Evolutionary conservation across 2,797 vertebrate species (phyloP), one percentile per base, ranked within the genome.

Genomic region (Cottoperca gobio): DNA sequence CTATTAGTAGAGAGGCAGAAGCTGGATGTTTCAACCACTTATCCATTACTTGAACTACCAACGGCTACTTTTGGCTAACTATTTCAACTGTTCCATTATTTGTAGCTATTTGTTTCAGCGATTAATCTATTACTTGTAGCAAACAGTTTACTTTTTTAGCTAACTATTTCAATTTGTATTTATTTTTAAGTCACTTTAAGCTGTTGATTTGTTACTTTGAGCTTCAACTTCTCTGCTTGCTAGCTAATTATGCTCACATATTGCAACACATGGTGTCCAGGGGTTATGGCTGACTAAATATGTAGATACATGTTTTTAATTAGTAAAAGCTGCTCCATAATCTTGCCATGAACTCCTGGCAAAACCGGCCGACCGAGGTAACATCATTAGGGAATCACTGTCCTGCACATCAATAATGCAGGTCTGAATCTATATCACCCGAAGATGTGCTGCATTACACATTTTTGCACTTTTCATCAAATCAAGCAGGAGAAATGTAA

Each of bases 371-470:
- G 11, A 73, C 71, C 65, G 37, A 35, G 33, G 16, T 57, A 21
- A 65, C 13, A 33, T 9, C 23, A 8, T 40, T 42, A 60, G 37
- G 16, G 5, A 35, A 70, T 33, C 37, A 33, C 37, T 42, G 33
- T 40, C 42, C 52, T 50, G 37, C 1, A 26, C 23, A 61, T 62
- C 23, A 19, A 42, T 62, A 71, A 76, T 12, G 21, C 50, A 55
- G 33, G 40, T 54, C 16, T 59, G 52, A 66, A 49, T 33, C 21
- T 21, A 26, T 35, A 23, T 45, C 39, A 53, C 37, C 55, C 42
- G 48, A 17, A 23, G 6, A 48, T 26, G 19, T 58, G 45, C n/a
- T 35, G 31, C 14, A 11, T 13, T 6, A 28, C 26, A 48, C 33
- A 39, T 19, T 35, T 76, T 31, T 53, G 43, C 9, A 42, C 19